Conservation (phyloP, 2,797 vertebrate genomes). For the Nothura maculosa region DNA sequence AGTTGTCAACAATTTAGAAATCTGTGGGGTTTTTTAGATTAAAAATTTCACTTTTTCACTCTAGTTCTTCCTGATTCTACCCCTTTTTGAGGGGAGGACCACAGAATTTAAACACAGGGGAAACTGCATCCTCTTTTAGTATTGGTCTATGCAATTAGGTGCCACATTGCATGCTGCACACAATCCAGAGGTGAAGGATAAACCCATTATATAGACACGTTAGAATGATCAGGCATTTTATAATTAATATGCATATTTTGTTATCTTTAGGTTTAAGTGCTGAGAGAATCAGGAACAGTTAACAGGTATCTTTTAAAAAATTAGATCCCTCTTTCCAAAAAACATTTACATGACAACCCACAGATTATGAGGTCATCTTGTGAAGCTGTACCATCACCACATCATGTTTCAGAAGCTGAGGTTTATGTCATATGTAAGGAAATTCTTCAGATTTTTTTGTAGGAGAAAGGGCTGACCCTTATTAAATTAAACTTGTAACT, state of each 20-base stretch:
- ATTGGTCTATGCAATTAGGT: neutral
- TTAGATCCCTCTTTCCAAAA: neutral
- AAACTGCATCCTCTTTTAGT: neutral
- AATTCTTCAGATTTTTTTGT: neutral
- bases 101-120: neutral
- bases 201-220: neutral
- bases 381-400: neutral
- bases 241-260: neutral
- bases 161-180: fast-evolving
- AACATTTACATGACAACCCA: neutral
- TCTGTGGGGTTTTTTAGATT: neutral
- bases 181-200: neutral
- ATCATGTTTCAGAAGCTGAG: neutral
- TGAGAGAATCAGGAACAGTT: neutral
- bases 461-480: neutral
- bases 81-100: neutral
- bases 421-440: neutral
- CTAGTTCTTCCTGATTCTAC: neutral
- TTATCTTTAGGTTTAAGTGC: neutral
- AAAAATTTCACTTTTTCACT: neutral
- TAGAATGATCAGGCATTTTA: neutral
- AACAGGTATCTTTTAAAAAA: neutral
- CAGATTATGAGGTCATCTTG: neutral
- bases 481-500: neutral
- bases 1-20: neutral